A percentile compares a stretch with the other conserved stretches of the same genome.
Conservation (phyloP, 2,797 vertebrate genomes). For the Neoniphon sammara region DNA sequence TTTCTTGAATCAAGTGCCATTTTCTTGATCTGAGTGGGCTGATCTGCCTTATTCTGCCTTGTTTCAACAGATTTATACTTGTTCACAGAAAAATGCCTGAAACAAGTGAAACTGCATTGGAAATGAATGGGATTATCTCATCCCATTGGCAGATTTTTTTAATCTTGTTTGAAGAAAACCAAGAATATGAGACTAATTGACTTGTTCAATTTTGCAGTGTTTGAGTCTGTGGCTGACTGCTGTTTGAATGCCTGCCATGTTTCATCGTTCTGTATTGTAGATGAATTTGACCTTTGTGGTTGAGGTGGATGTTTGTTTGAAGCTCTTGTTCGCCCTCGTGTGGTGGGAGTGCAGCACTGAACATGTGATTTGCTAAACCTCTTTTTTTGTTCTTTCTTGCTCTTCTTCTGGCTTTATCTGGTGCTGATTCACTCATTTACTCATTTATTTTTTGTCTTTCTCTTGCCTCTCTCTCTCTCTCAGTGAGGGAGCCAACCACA, state of each 20-base stretch:
- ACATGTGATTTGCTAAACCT: not conserved
- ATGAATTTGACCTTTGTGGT: not conserved
- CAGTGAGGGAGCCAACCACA: conserved; percentile 77
- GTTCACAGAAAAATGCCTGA: too few species aligned
- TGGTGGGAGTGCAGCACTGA: conserved; percentile 24
- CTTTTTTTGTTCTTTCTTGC: not conserved
- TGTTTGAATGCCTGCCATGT: not conserved
- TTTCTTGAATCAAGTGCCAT: too few species aligned
- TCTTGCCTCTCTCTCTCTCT: conserved; percentile 1
- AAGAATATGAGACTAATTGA: too few species aligned
- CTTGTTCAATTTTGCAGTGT: not conserved
- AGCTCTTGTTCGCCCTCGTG: conserved; percentile 37
- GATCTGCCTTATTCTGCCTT: too few species aligned
- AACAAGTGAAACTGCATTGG: too few species aligned
- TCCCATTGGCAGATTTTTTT: too few species aligned
- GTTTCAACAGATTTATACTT: too few species aligned
- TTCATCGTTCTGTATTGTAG: not conserved
- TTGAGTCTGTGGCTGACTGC: not conserved
- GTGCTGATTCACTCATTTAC: not conserved
- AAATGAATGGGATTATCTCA: too few species aligned
- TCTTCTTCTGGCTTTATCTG: not conserved
- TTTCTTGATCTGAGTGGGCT: too few species aligned
- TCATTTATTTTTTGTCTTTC: not conserved
- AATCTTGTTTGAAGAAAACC: too few species aligned
- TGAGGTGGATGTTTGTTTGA: not conserved